Evolutionary conservation across 2,888 invertebrate genomes (phyloP).

Genomic region (Osmoderma eremita): DNA sequence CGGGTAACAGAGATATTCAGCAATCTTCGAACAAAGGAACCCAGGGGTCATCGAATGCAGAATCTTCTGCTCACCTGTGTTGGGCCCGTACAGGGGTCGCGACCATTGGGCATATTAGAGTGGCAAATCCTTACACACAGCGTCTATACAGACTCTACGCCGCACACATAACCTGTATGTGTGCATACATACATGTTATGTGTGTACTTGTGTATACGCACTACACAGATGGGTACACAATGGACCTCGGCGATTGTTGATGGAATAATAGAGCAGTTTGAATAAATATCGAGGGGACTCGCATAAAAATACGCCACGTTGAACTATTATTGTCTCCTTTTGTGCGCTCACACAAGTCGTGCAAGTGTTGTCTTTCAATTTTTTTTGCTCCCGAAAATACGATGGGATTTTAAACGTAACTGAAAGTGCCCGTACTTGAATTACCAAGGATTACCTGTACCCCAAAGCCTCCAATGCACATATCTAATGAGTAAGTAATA

Average conservation of each 20-base stretch:
- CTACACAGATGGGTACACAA: slow-evolving; percentile 62
- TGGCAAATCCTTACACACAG: slow-evolving; percentile 37
- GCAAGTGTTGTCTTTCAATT: slow-evolving; percentile 55
- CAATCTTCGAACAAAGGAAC: slow-evolving; percentile 38
- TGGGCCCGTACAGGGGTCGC: slow-evolving; percentile 43
- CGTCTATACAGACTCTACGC: slow-evolving; percentile 9
- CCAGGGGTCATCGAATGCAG: slow-evolving; percentile 46
- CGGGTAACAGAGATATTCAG: slow-evolving; percentile 32
- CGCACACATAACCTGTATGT: slow-evolving; percentile 8
- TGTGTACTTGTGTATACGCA: slow-evolving; percentile 14
- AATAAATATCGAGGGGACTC: slow-evolving; percentile 58
- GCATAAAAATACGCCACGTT: slow-evolving; percentile 54
- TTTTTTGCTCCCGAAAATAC: slow-evolving; percentile 51
- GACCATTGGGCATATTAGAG: slow-evolving; percentile 37
- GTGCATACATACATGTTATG: slow-evolving; percentile 24
- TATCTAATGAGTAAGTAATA: slow-evolving; percentile 36
- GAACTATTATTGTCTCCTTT: slow-evolving; percentile 53
- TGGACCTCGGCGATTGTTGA: slow-evolving; percentile 59
- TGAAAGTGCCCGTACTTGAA: slow-evolving; percentile 39
- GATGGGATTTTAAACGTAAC: slow-evolving; percentile 55
- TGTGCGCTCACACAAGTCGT: slow-evolving; percentile 46
- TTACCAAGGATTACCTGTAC: slow-evolving; percentile 36
- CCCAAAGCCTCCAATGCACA: slow-evolving; percentile 24
- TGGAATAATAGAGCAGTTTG: slow-evolving; percentile 62
- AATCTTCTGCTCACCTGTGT: slow-evolving; percentile 50